Base-by-base conservation (phyloP, 2,797 vertebrate species). In the Otolemur crassicaudatus region DNA sequence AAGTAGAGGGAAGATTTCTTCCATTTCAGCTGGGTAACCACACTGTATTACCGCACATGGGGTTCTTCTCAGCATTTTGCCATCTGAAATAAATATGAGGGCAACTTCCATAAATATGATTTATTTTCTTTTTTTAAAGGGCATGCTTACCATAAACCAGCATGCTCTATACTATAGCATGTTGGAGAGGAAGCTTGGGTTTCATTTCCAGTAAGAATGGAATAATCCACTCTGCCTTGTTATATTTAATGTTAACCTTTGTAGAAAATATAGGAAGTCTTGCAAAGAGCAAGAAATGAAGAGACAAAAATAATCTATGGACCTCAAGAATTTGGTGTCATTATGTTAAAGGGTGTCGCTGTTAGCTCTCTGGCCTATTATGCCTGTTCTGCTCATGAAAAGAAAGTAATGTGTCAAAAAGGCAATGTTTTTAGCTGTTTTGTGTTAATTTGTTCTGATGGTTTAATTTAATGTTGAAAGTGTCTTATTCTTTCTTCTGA, bases 71-170 rank as follows among this genome's bases (percentile, higher is more conserved):
- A 97, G 46, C 34, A 91, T 91, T 92, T 86, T 95, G 27, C 75
- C 53, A 27, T 97, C 67, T 97, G 79, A 98, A 98, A 98, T 89
- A 98, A 96, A 97, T 94, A 97, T 91, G 73, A 98, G 85, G 82
- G 76, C 63, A 3, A 46, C 84, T 84, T 40, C 34, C 86, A 95
- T 94, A 95, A 79, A 94, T 95, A 95, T 97, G 58, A 97, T 96
- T 80, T 22, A 23, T 91, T 97, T 96, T 94, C 87, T 70, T 95
- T 97, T 60, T 98, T 83, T 65, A 94, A 96, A 91, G 82, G 97
- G 73, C 8, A 46, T 91, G 77, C 72, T 95, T 80, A 87, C 81
- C 65, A 86, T 94, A 93, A 98, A 87, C 60, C 31, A 90, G 86
- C 53, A 82, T 37, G 34, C 34, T 37, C 34, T 37, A 37, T 81